Evolutionary conservation across 2,888 invertebrate species (phyloP), one percentile per base, ranked within the genome.

Genomic region (Microplitis deprimator): DNA sequence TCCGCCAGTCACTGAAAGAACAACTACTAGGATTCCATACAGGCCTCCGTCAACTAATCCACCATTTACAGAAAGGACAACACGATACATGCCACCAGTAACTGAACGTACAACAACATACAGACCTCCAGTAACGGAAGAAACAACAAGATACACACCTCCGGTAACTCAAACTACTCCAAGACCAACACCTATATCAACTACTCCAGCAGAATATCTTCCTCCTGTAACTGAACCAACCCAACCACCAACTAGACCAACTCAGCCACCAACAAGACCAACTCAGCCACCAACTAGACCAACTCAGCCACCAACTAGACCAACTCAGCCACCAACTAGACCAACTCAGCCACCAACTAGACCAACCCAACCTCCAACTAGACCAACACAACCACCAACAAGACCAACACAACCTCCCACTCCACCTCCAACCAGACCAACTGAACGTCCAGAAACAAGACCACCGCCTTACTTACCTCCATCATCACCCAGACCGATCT

Each of bases 381-480:
- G 75, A 20, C 73, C 77, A 38, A 59, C 76, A n/a, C 77, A 65
- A 50, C 38, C 75, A 16, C 76, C 77, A 68, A 75, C 74, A 5
- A 71, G 72, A 38, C 71, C 79, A 2, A 77, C 79, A 91, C 78
- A 77, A 6, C 81, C 73, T n/a, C 77, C 75, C 80, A 81, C 39
- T 60, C 70, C 73, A 62, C 80, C 79, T 16, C 77, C 38, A 75
- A 83, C 73, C 78, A 83, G n/a, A 77, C 79, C 68, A 71, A 81
- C 5, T 67, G 67, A 29, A 40, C 79, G 76, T 38, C 82, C 80
- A 13, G 68, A 13, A 17, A 84, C 85, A 0, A 81, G 86, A 71
- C 85, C 88, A 13, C 84, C 85, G 0, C 87, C 89, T 0, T 90
- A 90, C 77, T 83, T 89, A 41, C 89, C 90, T 39, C 89, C 89